phyloP scores from a whole-genome alignment of 2,113 vertebrate species.

The Macroglossus sobrinus region DNA sequence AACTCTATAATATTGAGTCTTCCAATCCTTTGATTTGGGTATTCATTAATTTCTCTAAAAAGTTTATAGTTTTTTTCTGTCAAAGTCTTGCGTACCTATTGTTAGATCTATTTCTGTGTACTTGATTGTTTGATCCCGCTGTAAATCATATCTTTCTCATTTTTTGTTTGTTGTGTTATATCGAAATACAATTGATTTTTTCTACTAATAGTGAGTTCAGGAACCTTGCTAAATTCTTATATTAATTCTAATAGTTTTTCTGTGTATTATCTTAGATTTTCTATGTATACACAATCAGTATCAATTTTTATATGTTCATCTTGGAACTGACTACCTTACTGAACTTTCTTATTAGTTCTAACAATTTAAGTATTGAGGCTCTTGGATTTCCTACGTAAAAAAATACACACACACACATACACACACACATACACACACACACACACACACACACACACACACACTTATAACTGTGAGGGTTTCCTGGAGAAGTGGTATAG shows the following conservation, averaged over 20 bases:
- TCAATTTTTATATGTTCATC: neutral
- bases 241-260: conserved; percentile 34
- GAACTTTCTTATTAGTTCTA: conserved; percentile 43
- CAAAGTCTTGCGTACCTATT: neutral
- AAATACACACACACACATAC: neutral
- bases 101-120: neutral
- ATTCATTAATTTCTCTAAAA: neutral
- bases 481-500: neutral
- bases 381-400: neutral
- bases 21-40: neutral
- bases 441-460: neutral
- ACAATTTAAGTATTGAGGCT: neutral
- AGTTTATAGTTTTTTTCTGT: neutral
- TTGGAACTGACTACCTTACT: conserved; percentile 19
- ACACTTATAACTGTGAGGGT: neutral
- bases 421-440: neutral
- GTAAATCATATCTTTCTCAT: neutral
- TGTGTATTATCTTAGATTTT: conserved; percentile 30
- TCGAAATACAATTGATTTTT: conserved; percentile 25
- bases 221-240: neutral
- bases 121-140: neutral
- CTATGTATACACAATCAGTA: neutral
- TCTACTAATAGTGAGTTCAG: neutral
- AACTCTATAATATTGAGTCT: neutral
- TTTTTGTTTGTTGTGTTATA: neutral